Evolutionary conservation across 1,140 invertebrate species (phyloP), one percentile per base, ranked within the genome.

Genomic region (Pantala flavescens): DNA sequence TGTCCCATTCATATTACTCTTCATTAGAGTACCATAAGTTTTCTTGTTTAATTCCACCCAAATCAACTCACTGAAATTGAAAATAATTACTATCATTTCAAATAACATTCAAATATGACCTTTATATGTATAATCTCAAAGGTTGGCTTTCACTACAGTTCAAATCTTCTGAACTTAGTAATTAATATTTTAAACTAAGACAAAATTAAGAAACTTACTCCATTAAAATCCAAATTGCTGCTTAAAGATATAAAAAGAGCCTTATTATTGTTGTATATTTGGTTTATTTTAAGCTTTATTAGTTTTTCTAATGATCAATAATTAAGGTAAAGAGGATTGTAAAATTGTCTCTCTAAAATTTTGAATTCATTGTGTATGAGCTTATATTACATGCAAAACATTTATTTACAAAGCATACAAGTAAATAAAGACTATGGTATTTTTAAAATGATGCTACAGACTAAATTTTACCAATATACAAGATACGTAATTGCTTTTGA

Each of bases 11-110:
- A 86, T 79, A 76, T 87, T 83, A 5, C 86, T 86, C 74, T 87
- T 87, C 88, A 91, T 90, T 63, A 91, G 82, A 55, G 84, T 83
- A 21, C 86, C 86, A 72, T 82, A 82, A 72, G 86, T 82, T 55
- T 83, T 84, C 70, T 82, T 79, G 3, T 81, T 81, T 71, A 85
- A 80, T 82, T 90, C 88, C 76, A 92, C 88, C 91, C 91, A 94
- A 78, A 89, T 90, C 43, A 94, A 79, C 55, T 86, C 86, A 77
- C 90, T 93, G 78, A 19, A 63, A 63, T 63, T 7, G 49, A 63
- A 9, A 71, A 36, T 71, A 71, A 23, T 63, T 7, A 71, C n/a
- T 24, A 24, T 63, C 49, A 63, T 63, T 63, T 63, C 16, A 63
- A 7, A 63, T 3, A 19, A 63, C 3, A 16, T 63, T 21, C 3